These are phyloP conservation scores for Timandra comae DNA, from an alignment of 2,888 invertebrate species.

Conservation along the genomic window DNA sequence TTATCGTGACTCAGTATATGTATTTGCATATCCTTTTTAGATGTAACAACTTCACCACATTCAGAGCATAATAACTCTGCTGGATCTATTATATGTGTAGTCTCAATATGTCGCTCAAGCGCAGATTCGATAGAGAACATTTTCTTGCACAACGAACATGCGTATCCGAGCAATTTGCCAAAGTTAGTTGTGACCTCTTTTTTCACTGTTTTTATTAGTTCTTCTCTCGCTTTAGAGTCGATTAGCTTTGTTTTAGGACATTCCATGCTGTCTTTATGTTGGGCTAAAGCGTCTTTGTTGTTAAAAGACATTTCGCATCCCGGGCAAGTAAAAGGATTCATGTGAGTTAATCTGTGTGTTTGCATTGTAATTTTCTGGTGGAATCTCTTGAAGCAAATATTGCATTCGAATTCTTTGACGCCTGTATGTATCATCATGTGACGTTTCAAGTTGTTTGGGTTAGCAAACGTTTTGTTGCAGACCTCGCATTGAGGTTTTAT, in stretches of 20 bases:
- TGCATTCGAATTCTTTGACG: constrained; percentile 64
- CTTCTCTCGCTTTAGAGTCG: constrained; percentile 44
- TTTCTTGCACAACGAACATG: constrained; percentile 65
- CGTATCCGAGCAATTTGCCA: constrained; percentile 60
- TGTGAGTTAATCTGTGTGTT: constrained; percentile 62
- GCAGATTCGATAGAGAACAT: constrained; percentile 67
- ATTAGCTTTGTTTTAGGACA: constrained; percentile 47
- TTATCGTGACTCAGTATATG: constrained; percentile 49
- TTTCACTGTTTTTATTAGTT: constrained; percentile 62
- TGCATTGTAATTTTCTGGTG: constrained; percentile 72
- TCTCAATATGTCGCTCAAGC: constrained; percentile 62
- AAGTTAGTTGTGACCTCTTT: constrained; percentile 58
- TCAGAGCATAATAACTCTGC: constrained; percentile 51
- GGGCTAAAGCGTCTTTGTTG: constrained; percentile 33
- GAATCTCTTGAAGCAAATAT: constrained; percentile 63
- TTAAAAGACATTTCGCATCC: constrained; percentile 56
- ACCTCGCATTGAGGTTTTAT: constrained; percentile 59
- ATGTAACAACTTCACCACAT: constrained; percentile 55
- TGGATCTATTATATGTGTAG: constrained; percentile 50
- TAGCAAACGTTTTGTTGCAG: constrained; percentile 67
- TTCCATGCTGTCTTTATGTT: constrained; percentile 45
- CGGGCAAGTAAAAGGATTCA: constrained; percentile 52
- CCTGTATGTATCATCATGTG: constrained; percentile 71
- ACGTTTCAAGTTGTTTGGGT: constrained; percentile 66
- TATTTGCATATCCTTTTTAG: constrained; percentile 49